Evolutionary conservation across 2,888 invertebrate genomes (phyloP), one percentile per base, ranked within the genome.

Genomic region (Anagyrus pseudococci): DNA sequence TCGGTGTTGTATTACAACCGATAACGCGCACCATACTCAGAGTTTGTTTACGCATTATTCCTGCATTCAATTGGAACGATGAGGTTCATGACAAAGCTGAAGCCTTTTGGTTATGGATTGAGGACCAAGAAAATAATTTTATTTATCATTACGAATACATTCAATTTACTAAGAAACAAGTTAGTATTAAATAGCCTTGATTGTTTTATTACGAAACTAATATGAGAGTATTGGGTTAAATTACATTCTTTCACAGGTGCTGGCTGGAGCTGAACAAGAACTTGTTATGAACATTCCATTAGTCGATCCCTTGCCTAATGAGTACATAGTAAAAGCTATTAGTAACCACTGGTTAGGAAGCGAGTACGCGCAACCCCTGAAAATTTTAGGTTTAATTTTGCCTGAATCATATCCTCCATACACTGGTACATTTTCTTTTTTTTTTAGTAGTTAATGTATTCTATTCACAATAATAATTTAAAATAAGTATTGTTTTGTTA

Each of bases 81-180:
- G 89, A 87, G 71, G 87, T 96, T 49, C 96, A 98, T 77, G 94
- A 96, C 0, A 91, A 90, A 79, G 88, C 91, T 0, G 95, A 98
- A 80, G 88, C 93, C 0, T 99, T 96, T 82, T 98, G 96, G 93
- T 88, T 99, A 64, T 98, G 98, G 96, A 92, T 99, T 29, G 98
- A 98, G 80, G 98, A 99, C 82, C 93, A 97, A 0, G 93, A 94
- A 43, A 92, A 88, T 54, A 95, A 98, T 77, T 89, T 89, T 70
- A 97, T 99, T 80, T 96, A 98, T 80, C 98, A 99, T 81, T 92
- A 93, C 58, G 99, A 99, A 79, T 91, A 93, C 74, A 93, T 98
- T 79, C 87, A 91, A 20, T 83, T 96, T 29, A 89, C 90, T 40
- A 91, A 89, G 77, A 91, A 90, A 82, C 91, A 91, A 85, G 92